Conservation (phyloP, 1,140 invertebrate genomes). For the Cepaea nemoralis region DNA sequence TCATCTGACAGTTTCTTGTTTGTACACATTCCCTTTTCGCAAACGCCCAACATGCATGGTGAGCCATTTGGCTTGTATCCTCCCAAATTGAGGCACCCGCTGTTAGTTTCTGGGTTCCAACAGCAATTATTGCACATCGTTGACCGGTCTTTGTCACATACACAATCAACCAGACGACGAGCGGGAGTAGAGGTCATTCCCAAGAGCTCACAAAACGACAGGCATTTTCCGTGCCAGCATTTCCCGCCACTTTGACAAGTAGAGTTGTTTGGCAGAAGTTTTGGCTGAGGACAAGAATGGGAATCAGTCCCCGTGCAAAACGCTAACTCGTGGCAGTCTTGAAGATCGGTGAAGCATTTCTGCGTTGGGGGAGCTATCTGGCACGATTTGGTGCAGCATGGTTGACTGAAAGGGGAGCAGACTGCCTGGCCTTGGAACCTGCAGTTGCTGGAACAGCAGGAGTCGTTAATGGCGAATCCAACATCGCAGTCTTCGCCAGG, state of each 20-base stretch:
- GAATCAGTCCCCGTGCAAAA: background rate
- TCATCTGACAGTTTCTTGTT: background rate
- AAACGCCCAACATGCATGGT: background rate
- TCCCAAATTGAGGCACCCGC: background rate
- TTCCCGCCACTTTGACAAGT: background rate
- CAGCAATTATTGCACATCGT: background rate
- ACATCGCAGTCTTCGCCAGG: background rate
- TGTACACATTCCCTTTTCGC: background rate
- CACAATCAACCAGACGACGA: background rate
- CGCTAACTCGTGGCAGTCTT: background rate
- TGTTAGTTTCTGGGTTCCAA: background rate
- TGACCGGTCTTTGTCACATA: background rate
- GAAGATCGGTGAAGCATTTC: background rate
- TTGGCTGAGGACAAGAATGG: background rate
- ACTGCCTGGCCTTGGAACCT: background rate
- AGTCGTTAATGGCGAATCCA: background rate
- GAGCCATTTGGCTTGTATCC: background rate
- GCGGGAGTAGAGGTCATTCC: background rate
- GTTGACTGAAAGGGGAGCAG: background rate
- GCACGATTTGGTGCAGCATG: background rate
- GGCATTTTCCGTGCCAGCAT: slow-evolving; percentile 7
- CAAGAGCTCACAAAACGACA: background rate
- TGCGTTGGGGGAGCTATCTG: slow-evolving; percentile 1
- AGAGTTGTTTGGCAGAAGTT: background rate
- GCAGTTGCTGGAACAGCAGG: background rate